phyloP scores from a whole-genome alignment of 2,113 vertebrate genomes.

The Leucosticte australis region DNA sequence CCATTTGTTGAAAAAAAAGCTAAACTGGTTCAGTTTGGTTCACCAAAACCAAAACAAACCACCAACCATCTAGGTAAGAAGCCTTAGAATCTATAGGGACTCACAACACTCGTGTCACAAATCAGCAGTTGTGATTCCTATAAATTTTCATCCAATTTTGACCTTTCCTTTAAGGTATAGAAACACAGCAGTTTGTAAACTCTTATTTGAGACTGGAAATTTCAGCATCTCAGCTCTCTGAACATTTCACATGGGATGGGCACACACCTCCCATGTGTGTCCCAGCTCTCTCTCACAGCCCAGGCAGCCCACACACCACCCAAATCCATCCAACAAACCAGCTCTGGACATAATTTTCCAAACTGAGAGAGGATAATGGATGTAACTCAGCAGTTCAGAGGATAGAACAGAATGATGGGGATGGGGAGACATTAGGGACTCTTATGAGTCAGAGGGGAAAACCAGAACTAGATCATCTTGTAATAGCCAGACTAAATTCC shows the following conservation, averaged over 20 bases:
- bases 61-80: background rate
- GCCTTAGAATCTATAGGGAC: background rate
- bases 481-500: background rate
- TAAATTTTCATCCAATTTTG: background rate
- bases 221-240: background rate
- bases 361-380: background rate
- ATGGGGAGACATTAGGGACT: background rate
- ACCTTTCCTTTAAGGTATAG: background rate
- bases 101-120: background rate
- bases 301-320: background rate
- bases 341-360: background rate
- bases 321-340: background rate
- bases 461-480: background rate
- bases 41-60: background rate
- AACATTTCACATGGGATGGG: rapidly evolving
- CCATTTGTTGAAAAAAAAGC: background rate
- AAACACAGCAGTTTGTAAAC: background rate
- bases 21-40: background rate
- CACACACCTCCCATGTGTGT: rapidly evolving
- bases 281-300: background rate
- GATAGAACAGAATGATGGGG: background rate
- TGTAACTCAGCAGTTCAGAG: background rate
- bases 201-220: background rate
- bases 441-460: background rate
- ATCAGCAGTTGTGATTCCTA: background rate